phyloP scores from a whole-genome alignment of 1,140 invertebrate species.

The Lordiphosa clarofinis region DNA sequence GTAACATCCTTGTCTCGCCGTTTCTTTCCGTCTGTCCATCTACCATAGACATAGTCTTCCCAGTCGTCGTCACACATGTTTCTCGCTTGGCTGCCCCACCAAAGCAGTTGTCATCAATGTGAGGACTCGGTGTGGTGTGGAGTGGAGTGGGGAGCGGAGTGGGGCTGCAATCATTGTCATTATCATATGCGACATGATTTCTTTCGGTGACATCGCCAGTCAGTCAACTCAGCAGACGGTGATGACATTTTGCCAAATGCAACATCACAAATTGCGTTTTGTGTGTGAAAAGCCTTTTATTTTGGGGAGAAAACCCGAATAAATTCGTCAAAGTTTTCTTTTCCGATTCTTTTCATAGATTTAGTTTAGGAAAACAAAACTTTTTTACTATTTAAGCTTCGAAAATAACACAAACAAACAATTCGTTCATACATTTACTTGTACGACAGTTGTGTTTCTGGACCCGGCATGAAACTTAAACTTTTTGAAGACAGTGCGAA shows the following conservation, averaged over 20 bases:
- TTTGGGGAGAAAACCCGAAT: no score
- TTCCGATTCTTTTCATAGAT: no score
- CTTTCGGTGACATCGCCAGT: constrained; percentile 41
- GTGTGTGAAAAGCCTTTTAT: no score
- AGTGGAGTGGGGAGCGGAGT: not conserved
- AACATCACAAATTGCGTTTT: not conserved
- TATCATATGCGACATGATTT: constrained; percentile 74
- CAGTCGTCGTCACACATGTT: constrained; percentile 55
- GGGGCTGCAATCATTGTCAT: constrained; percentile 65
- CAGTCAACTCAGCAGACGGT: constrained; percentile 33
- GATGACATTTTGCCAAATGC: constrained; percentile 38
- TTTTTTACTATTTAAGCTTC: no score
- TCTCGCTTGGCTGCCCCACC: constrained; percentile 41
- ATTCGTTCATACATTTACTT: no score
- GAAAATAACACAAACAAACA: no score
- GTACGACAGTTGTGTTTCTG: no score
- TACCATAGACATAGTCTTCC: constrained; percentile 7
- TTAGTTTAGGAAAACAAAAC: no score
- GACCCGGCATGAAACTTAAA: no score
- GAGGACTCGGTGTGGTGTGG: constrained; percentile 17
- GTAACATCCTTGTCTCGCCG: constrained; percentile 51
- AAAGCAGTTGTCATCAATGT: constrained; percentile 59
- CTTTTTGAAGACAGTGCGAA: no score
- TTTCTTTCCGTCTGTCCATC: constrained; percentile 7
- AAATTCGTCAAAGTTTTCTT: no score